Base-by-base conservation (phyloP, 2,113 vertebrate species). In the Cottus gobio region DNA sequence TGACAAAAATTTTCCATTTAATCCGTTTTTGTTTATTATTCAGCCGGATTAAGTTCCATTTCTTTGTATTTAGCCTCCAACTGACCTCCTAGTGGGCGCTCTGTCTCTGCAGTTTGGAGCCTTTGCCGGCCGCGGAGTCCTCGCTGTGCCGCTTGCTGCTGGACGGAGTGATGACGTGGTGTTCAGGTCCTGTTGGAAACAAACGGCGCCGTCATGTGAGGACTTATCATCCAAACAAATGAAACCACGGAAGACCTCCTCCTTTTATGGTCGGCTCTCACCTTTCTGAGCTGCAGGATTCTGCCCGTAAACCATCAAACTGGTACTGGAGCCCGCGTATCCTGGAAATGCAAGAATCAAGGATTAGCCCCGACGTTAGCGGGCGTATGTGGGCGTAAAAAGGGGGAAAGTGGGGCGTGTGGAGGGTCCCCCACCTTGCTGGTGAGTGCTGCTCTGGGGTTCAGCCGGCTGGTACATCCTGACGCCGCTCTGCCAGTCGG, bases 111-210 rank as follows among this genome's bases (percentile, higher is more conserved):
- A 95, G 50, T 85, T 95, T 95, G 2, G 93, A 92, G 65, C 87
- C 76, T 48, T 83, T 92, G 62, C 79, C 50, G 2, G 75, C 88
- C 1, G 86, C 82, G 16, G 85, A 82, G 52, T 95, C 93, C 44
- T 95, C 93, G 0, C 31, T 92, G 91, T 92, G 94, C 0, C 95
- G 91, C 66, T 95, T 95, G n/a, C 89, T n/a, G n/a, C n/a, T n/a
- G n/a, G n/a, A n/a, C n/a, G n/a, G n/a, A n/a, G n/a, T 92, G 31
- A 31, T 5, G 75, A 60, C 57, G 58, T 91, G 90, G 20, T 88
- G 84, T 15, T 93, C 92, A 18, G 60, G 79, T 26, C 90, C 95
- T 95, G n/a, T n/a, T n/a, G n/a, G n/a, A n/a, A n/a, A n/a, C n/a
- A n/a, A n/a, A n/a, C n/a, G n/a, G n/a, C n/a, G n/a, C n/a, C n/a